These are phyloP conservation scores for Propithecus perrieri DNA, from an alignment of 2,797 vertebrate species.

Conservation along the genomic window DNA sequence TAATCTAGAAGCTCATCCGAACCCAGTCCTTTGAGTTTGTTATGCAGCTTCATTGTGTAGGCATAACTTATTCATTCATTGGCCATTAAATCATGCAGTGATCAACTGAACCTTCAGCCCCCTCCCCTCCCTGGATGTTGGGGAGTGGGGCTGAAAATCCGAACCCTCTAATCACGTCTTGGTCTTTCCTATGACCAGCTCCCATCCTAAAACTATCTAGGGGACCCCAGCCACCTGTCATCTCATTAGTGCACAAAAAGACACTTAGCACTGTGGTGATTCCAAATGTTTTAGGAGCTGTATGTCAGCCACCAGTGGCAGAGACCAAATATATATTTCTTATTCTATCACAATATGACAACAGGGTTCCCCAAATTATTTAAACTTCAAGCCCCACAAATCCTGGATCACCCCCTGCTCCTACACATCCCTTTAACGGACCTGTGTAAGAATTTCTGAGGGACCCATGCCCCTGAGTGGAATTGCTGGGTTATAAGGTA, in stretches of 20 bases:
- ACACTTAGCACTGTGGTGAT: background rate
- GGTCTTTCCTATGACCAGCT: background rate
- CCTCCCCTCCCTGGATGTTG: background rate
- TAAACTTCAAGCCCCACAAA: background rate
- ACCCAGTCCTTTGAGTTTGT: background rate
- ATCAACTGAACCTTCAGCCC: background rate
- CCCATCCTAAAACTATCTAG: background rate
- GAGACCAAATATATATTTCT: background rate
- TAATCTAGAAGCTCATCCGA: background rate
- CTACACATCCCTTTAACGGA: background rate
- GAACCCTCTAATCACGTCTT: background rate
- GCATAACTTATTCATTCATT: background rate
- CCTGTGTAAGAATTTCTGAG: background rate
- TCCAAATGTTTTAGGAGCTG: background rate
- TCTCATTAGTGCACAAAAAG: background rate
- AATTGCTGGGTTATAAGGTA: background rate
- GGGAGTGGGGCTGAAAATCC: background rate
- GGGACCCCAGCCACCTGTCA: too few species aligned
- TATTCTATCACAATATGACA: background rate
- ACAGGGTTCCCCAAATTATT: background rate
- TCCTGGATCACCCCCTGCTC: background rate
- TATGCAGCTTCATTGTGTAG: background rate
- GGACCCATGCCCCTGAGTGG: background rate
- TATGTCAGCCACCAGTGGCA: background rate
- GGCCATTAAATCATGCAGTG: background rate